These are phyloP conservation scores for Polymixis flavicincta DNA, from an alignment of 2,888 invertebrate genomes.

Conservation along the genomic window DNA sequence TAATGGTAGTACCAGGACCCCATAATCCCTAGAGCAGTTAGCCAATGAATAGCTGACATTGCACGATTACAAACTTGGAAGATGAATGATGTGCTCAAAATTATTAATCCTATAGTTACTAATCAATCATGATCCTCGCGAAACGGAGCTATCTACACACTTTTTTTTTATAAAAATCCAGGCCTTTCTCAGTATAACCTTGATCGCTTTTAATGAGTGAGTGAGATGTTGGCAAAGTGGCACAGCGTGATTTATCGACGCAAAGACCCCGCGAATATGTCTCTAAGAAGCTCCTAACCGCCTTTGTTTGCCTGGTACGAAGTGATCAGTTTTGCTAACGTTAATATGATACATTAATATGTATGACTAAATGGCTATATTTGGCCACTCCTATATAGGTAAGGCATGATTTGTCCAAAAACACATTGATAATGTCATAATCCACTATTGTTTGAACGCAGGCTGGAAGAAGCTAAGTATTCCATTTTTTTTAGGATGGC, in stretches of 20 bases:
- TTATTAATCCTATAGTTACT: conserved; percentile 11
- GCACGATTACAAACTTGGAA: conserved; percentile 15
- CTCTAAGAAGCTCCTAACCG: conserved; percentile 29
- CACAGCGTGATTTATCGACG: conserved; percentile 59
- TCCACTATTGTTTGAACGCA: neutral
- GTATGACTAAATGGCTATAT: neutral
- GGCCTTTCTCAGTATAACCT: conserved; percentile 20
- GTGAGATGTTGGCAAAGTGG: conserved; percentile 49
- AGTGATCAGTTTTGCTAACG: conserved; percentile 21
- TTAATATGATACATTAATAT: neutral
- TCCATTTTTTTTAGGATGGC: neutral
- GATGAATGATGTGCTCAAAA: conserved; percentile 43
- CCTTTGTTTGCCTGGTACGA: conserved; percentile 51
- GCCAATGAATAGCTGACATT: conserved; percentile 28
- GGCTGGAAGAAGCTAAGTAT: neutral
- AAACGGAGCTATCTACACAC: conserved; percentile 7
- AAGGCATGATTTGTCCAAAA: neutral
- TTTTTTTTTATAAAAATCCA: conserved; percentile 42
- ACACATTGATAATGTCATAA: neutral
- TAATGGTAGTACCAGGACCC: neutral
- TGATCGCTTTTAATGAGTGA: conserved; percentile 56
- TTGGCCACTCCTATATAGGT: neutral
- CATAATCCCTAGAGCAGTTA: conserved; percentile 19
- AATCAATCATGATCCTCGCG: conserved; percentile 30
- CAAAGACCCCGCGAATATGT: conserved; percentile 33